A percentile compares a stretch with the other conserved stretches of the same genome.
These are phyloP conservation scores for Agonopterix arenella DNA, from an alignment of 2,888 invertebrate species.

Conservation along the genomic window DNA sequence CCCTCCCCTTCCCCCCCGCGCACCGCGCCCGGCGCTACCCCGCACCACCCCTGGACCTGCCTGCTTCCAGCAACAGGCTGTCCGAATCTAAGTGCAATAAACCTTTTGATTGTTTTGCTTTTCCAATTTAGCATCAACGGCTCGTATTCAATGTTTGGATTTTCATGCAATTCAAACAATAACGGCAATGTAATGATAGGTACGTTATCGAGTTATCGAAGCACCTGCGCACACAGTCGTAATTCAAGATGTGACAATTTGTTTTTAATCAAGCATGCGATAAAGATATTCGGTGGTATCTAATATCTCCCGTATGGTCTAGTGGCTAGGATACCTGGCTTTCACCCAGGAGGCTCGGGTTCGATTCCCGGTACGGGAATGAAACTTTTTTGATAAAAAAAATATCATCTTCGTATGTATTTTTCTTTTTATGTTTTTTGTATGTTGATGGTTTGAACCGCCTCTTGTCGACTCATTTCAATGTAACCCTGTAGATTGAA, in stretches of 20 bases:
- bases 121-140: background rate
- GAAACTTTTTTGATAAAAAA: background rate
- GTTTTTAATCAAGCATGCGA: background rate
- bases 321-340: conserved; percentile 83
- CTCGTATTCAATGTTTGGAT: background rate
- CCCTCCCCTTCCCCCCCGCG: conserved; percentile 3
- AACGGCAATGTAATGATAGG: too few relatives aligned
- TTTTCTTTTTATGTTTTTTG: background rate
- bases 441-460: too few relatives aligned
- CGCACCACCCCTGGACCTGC: conserved; percentile 5
- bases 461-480: too few relatives aligned
- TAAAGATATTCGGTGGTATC: background rate
- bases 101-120: too few relatives aligned
- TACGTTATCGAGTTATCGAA: too few relatives aligned
- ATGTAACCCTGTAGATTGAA: too few relatives aligned
- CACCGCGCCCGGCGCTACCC: background rate
- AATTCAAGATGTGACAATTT: too few relatives aligned
- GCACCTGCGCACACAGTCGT: too few relatives aligned
- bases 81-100: background rate
- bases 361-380: conserved; percentile 83
- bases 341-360: conserved; percentile 84
- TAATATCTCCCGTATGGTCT: conserved; percentile 76
- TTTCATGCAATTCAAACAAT: background rate
- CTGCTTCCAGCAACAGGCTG: conserved; percentile 17
- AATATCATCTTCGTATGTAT: background rate